Evolutionary conservation across 2,888 invertebrate species (phyloP).

Genomic region (Chrysotoxum bicinctum): DNA sequence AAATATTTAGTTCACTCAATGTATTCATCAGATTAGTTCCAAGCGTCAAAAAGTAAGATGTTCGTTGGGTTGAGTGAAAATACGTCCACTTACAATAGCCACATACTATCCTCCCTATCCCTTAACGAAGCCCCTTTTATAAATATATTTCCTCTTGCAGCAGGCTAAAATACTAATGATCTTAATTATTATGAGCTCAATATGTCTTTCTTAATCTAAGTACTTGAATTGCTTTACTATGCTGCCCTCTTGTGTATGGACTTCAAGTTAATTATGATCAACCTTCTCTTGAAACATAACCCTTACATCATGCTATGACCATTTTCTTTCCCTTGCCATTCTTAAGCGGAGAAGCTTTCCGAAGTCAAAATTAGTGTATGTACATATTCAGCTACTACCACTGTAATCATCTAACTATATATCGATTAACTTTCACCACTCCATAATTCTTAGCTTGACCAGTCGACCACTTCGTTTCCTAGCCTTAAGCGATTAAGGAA

Average conservation of each 20-base stretch:
- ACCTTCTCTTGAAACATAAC: neutral
- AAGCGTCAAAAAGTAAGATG: too few species aligned
- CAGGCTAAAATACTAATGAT: too few species aligned
- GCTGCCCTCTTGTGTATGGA: neutral
- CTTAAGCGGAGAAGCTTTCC: neutral
- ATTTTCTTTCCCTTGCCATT: neutral
- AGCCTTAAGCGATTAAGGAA: slow-evolving; percentile 5
- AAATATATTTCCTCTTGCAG: too few species aligned
- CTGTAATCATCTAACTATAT: neutral
- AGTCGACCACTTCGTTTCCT: slow-evolving; percentile 19
- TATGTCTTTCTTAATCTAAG: neutral
- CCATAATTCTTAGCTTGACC: neutral
- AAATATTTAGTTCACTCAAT: too few species aligned
- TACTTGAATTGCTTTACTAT: neutral
- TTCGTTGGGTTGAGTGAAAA: too few species aligned
- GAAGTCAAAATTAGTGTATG: neutral
- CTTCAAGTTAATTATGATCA: neutral
- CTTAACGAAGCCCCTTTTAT: too few species aligned
- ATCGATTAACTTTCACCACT: slow-evolving; percentile 26
- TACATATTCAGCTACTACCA: neutral
- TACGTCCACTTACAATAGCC: too few species aligned
- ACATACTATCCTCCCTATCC: too few species aligned
- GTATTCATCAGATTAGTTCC: too few species aligned
- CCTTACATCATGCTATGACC: neutral
- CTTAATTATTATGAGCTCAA: neutral